Evolutionary conservation across 2,888 invertebrate species (phyloP).

Genomic region (Drosophila paramelanica): DNA sequence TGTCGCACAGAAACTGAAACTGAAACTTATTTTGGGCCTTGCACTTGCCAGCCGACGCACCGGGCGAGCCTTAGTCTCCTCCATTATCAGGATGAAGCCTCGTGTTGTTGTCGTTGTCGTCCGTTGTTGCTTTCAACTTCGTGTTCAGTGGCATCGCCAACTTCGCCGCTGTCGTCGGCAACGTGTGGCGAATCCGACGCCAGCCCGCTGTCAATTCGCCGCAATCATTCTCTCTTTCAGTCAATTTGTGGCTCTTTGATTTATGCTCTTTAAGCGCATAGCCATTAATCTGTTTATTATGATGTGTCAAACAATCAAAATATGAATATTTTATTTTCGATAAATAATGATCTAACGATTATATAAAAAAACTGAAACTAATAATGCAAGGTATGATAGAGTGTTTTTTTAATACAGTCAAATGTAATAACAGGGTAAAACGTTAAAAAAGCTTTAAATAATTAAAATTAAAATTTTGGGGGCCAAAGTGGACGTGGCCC

Average conservation of each 20-base stretch:
- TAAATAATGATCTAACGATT: not conserved
- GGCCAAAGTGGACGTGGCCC: no score
- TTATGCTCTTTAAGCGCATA: constrained; percentile 45
- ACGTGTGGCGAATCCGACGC: constrained; percentile 34
- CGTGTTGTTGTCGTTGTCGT: constrained; percentile 31
- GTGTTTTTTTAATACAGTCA: not conserved
- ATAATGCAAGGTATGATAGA: no score
- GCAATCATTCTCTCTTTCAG: constrained; percentile 25
- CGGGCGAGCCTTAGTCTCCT: constrained; percentile 40
- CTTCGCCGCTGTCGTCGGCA: constrained; percentile 5
- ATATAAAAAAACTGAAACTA: not conserved
- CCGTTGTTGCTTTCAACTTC: constrained; percentile 28
- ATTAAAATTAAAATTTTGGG: no score
- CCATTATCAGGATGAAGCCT: constrained; percentile 56
- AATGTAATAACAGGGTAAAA: no score
- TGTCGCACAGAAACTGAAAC: constrained; percentile 77
- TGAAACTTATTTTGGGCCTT: constrained; percentile 66
- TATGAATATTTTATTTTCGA: not conserved
- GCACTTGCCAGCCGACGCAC: constrained; percentile 55
- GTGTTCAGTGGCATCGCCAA: constrained; percentile 21
- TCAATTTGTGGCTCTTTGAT: constrained; percentile 4
- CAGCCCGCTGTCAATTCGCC: constrained; percentile 42
- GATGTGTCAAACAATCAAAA: constrained; percentile 2
- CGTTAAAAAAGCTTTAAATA: no score
- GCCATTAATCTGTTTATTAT: constrained; percentile 1